These are phyloP conservation scores for Xenopus laevis DNA, from an alignment of 2,113 vertebrate genomes.

Conservation along the genomic window DNA sequence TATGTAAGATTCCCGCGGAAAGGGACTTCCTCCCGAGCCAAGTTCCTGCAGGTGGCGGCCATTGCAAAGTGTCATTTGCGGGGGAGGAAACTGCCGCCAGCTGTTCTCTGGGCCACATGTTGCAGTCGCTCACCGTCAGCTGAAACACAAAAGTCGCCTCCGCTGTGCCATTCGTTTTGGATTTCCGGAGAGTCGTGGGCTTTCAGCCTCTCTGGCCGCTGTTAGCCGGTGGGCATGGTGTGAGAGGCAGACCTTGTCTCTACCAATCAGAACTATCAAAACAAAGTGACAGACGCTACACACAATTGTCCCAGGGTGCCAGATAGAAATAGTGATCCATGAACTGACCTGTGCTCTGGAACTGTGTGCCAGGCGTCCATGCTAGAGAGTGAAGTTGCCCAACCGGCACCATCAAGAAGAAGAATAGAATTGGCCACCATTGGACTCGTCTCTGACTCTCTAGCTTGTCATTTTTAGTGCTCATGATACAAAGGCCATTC, in stretches of 20 bases:
- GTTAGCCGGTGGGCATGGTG: too few relatives aligned
- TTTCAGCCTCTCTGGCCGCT: neutral
- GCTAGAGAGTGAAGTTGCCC: neutral
- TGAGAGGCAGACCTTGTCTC: too few relatives aligned
- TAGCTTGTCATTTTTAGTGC: neutral
- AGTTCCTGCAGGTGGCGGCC: neutral
- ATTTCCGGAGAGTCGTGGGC: neutral
- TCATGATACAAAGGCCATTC: neutral
- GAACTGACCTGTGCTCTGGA: neutral
- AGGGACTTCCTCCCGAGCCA: neutral
- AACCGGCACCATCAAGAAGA: neutral
- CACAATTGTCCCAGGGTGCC: neutral
- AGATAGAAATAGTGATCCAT: neutral
- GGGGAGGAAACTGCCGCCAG: neutral
- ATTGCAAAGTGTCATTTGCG: neutral
- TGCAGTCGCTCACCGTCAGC: constrained; percentile 1
- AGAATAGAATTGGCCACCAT: neutral
- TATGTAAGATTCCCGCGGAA: neutral
- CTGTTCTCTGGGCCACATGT: neutral
- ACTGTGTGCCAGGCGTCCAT: neutral
- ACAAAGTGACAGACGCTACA: neutral
- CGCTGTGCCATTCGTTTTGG: neutral
- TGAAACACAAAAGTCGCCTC: neutral
- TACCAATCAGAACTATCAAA: neutral
- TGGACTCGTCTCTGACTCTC: neutral